Conservation (phyloP, 1,140 invertebrate species). For the Caenorhabditis remanei region DNA sequence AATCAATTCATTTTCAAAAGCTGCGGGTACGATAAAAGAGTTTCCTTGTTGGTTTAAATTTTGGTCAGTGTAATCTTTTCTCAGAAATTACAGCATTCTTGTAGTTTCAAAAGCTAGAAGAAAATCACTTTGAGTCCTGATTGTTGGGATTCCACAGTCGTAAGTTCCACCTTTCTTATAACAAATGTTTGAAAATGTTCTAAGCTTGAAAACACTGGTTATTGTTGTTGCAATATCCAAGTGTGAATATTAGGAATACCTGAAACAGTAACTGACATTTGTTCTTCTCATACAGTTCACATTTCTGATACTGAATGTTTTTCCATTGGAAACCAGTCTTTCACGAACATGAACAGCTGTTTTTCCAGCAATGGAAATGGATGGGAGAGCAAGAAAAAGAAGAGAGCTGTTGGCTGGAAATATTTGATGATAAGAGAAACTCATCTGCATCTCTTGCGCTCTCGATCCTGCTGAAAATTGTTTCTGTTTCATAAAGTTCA, state of each 20-base stretch:
- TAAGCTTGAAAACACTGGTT: too few species aligned
- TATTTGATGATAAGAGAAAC: too few species aligned
- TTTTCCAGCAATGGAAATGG: background rate
- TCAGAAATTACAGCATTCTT: background rate
- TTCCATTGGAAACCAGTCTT: constrained; percentile 22
- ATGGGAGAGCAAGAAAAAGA: background rate
- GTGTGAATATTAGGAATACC: too few species aligned
- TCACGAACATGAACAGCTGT: background rate
- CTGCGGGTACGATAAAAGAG: too few species aligned
- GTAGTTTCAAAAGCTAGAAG: background rate
- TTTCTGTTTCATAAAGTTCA: too few species aligned
- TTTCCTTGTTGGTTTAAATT: too few species aligned
- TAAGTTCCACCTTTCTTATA: background rate
- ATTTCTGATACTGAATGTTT: background rate
- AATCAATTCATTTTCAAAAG: too few species aligned
- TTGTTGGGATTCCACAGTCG: background rate
- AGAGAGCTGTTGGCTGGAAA: background rate
- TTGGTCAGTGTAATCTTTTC: too few species aligned
- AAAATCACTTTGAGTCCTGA: background rate
- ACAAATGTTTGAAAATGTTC: background rate
- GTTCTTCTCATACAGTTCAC: constrained; percentile 2
- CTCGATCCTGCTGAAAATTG: too few species aligned
- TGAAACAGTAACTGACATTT: background rate
- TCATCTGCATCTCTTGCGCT: too few species aligned
- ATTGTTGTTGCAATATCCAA: too few species aligned